phyloP scores from a whole-genome alignment of 2,113 vertebrate species.

The Noturus placidus region DNA sequence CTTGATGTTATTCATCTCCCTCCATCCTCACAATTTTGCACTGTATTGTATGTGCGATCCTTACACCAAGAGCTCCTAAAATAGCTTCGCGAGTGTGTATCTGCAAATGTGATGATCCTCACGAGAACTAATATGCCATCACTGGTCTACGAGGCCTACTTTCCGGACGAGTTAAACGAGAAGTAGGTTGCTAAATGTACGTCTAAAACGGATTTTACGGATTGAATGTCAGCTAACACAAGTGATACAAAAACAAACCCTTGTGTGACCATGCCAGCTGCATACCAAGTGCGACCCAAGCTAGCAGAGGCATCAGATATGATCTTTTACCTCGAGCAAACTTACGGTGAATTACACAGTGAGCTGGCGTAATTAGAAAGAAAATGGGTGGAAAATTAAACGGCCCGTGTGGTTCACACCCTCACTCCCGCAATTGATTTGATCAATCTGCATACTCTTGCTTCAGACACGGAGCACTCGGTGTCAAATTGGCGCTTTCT shows the following conservation, averaged over 20 bases:
- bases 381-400: slow-evolving; percentile 33
- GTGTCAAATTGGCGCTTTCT: background rate
- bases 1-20: slow-evolving; percentile 11
- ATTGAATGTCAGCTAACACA: background rate
- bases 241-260: slow-evolving; percentile 1
- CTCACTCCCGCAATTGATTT: slow-evolving; percentile 11
- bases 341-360: slow-evolving; percentile 15
- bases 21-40: slow-evolving; percentile 12
- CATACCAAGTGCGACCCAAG: background rate
- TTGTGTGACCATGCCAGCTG: background rate
- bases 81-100: slow-evolving; percentile 7
- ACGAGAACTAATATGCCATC: slow-evolving; percentile 12
- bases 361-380: slow-evolving; percentile 18
- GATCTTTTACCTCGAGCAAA: background rate
- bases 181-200: too few species aligned
- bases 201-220: background rate
- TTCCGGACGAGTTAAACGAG: background rate
- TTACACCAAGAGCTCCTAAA: slow-evolving; percentile 26
- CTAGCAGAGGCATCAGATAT: background rate
- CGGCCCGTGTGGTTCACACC: background rate
- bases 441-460: slow-evolving; percentile 2
- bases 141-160: background rate
- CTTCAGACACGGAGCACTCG: background rate
- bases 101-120: slow-evolving; percentile 25
- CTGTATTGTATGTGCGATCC: slow-evolving; percentile 9